Conservation (phyloP, 2,113 vertebrate species). For the Aegithalos caudatus region DNA sequence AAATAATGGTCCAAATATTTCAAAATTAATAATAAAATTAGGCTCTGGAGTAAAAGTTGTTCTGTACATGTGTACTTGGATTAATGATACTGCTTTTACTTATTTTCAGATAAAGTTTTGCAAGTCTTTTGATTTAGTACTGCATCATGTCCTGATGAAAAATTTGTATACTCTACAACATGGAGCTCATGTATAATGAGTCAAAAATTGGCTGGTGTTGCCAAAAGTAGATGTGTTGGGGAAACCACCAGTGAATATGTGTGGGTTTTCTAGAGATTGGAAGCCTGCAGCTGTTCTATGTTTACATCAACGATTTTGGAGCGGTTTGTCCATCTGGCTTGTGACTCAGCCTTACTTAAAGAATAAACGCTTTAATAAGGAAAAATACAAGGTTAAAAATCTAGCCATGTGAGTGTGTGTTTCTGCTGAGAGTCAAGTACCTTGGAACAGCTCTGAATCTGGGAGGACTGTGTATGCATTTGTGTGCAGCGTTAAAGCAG, state of each 20-base stretch:
- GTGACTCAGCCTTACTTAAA: background rate
- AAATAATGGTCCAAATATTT: background rate
- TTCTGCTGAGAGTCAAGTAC: background rate
- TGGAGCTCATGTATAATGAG: background rate
- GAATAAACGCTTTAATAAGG: background rate
- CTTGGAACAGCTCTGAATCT: background rate
- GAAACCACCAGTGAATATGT: background rate
- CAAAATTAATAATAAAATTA: background rate
- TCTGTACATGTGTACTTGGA: background rate
- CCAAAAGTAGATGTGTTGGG: background rate
- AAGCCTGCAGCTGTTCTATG: background rate
- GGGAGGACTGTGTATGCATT: background rate
- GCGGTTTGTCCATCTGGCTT: background rate
- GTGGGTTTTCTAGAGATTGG: background rate
- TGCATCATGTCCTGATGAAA: background rate
- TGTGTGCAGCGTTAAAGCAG: background rate
- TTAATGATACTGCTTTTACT: background rate
- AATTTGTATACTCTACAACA: background rate
- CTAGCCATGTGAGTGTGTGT: background rate
- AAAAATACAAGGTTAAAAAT: background rate
- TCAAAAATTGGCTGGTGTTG: background rate
- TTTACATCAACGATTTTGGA: background rate
- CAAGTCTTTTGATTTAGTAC: background rate
- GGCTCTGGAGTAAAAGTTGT: background rate
- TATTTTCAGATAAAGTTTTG: background rate